A percentile compares a stretch with the other conserved stretches of the same genome.
Conservation (phyloP, 2,113 vertebrate species). For the Orientallactaga bullata region DNA sequence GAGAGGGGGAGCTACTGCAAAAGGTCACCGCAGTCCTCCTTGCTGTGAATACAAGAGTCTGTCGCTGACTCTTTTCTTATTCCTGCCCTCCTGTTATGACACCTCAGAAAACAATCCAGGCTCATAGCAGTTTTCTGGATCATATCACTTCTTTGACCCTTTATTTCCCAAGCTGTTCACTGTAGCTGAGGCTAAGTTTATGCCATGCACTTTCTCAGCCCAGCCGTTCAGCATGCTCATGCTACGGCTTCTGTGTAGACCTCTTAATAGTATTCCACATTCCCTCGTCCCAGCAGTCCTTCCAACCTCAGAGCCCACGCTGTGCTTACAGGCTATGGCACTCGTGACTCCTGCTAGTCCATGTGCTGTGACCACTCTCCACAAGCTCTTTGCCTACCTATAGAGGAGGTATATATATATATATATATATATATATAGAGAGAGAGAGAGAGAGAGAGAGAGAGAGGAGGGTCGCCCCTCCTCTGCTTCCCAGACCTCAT, state of each 20-base stretch:
- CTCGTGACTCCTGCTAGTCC: rapidly evolving
- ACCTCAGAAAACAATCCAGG: neutral
- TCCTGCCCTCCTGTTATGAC: neutral
- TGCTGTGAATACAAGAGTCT: neutral
- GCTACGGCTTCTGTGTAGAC: rapidly evolving
- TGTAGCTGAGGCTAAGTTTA: neutral
- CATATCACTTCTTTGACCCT: neutral
- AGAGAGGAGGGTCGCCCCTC: neutral
- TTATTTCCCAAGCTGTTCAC: neutral
- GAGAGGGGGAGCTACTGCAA: rapidly evolving
- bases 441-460: no score
- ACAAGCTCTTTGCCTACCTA: neutral
- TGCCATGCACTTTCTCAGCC: rapidly evolving
- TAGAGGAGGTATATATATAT: no score
- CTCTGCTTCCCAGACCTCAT: neutral
- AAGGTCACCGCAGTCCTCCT: neutral
- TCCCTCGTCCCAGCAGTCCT: rapidly evolving
- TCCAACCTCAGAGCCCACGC: no score
- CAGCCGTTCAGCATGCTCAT: rapidly evolving
- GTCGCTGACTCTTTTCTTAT: neutral
- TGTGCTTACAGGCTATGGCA: rapidly evolving
- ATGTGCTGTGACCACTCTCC: neutral
- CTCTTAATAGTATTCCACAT: rapidly evolving
- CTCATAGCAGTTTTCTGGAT: neutral
- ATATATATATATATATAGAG: no score